Conservation (phyloP, 2,888 invertebrate species). For the Agrypnus murinus region DNA sequence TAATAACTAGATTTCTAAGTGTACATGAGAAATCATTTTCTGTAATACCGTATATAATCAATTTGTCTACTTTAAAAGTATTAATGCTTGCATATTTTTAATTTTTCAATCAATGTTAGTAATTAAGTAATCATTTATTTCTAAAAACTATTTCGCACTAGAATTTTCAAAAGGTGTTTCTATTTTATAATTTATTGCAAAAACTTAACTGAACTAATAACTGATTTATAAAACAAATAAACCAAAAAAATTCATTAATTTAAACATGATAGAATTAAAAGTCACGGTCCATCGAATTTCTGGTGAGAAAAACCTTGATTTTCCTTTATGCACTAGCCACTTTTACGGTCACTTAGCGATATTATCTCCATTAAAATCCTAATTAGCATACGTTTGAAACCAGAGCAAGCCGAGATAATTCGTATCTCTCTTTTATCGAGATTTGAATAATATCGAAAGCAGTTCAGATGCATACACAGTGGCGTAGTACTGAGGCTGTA, state of each 20-base stretch:
- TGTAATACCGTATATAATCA: too few relatives aligned
- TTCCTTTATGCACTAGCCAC: conserved; percentile 15
- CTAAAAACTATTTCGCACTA: too few relatives aligned
- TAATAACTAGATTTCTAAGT: too few relatives aligned
- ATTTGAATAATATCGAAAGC: conserved; percentile 9
- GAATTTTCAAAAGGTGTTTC: too few relatives aligned
- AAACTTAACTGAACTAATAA: too few relatives aligned
- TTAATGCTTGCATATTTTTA: too few relatives aligned
- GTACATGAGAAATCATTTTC: too few relatives aligned
- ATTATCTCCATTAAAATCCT: conserved; percentile 32
- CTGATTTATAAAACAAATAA: too few relatives aligned
- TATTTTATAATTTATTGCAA: too few relatives aligned
- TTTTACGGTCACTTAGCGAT: conserved; percentile 23
- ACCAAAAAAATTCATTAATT: background rate
- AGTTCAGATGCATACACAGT: conserved; percentile 18
- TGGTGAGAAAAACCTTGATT: conserved; percentile 29
- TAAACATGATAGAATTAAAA: conserved; percentile 1
- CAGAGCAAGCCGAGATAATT: conserved; percentile 36
- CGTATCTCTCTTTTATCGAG: background rate
- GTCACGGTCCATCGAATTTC: conserved; percentile 9
- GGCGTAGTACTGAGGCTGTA: conserved; percentile 14
- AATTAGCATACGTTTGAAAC: conserved; percentile 36
- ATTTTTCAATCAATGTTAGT: too few relatives aligned
- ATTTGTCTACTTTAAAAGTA: too few relatives aligned
- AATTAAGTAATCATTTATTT: too few relatives aligned